Evolutionary conservation across 2,797 vertebrate species (phyloP).

Genomic region (Zenarchopterus dispar): DNA sequence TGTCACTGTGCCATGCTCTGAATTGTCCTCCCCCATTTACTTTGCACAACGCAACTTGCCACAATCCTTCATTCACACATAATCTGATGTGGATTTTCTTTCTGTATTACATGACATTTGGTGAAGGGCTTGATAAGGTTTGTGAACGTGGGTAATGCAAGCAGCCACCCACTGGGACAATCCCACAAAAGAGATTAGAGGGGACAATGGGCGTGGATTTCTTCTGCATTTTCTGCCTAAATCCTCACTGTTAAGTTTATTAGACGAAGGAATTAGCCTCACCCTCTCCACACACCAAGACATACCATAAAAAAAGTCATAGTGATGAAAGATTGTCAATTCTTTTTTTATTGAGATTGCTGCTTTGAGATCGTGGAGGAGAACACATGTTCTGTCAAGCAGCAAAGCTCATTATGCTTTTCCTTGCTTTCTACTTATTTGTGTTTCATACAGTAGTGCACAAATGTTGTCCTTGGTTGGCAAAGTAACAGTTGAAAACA

Average conservation of each 20-base stretch:
- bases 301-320: background rate
- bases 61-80: slow-evolving; percentile 7
- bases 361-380: background rate
- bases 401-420: background rate
- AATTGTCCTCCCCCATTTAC: background rate
- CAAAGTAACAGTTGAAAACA: slow-evolving; percentile 32
- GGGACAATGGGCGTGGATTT: background rate
- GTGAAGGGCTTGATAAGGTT: slow-evolving; percentile 1
- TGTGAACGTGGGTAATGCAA: slow-evolving; percentile 4
- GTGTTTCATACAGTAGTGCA: slow-evolving; percentile 25
- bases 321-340: background rate
- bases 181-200: slow-evolving; percentile 23
- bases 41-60: slow-evolving; percentile 8
- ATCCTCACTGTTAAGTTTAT: background rate
- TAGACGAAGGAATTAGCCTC: too few relatives aligned
- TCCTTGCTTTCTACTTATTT: background rate
- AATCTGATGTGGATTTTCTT: slow-evolving; percentile 26
- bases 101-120: slow-evolving; percentile 11
- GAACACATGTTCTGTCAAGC: slow-evolving; percentile 19
- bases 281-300: background rate
- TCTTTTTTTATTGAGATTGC: slow-evolving; percentile 2
- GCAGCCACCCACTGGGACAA: slow-evolving; percentile 28
- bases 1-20: slow-evolving; percentile 22
- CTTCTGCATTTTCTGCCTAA: background rate
- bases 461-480: slow-evolving; percentile 40